Base-by-base conservation (phyloP, 2,113 vertebrate genomes). In the Cathartes aura region DNA sequence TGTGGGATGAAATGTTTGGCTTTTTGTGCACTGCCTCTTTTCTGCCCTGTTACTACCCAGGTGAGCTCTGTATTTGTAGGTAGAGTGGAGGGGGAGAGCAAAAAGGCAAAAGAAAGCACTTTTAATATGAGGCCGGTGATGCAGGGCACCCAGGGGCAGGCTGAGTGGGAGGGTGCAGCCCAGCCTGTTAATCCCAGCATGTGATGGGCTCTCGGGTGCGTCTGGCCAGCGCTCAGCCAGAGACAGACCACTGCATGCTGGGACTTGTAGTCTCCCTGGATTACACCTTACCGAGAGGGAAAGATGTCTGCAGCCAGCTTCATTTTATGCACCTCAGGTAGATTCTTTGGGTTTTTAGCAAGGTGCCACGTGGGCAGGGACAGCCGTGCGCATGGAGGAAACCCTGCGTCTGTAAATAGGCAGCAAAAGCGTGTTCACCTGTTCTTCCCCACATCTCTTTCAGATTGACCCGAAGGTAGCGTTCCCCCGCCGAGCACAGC, bases 381-480 rank as follows among this genome's bases (percentile, higher is more conserved):
- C 50, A 63, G 67, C 22, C 0, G 0, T 12, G 40, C 0, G 1
- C 26, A 3, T 38, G 60, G 79, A 85, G 55, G 30, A 64, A 75
- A 32, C n/a, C 26, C 40, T 47, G 20, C 0, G 0, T 47, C 55
- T 55, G 60, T 82, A 60, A 91, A 82, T 18, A 79, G 79, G 47
- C 30, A 82, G 78, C 47, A 66, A 62, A 95, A 91, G 23, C 4
- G 0, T 81, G 47, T 70, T 96, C 80, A 94, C 47, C 34, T 64
- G 15, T 75, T 80, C 50, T 82, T 92, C n/a, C 50, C 22, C 26
- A 17, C 70, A 17, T 98, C 72, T 98, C 95, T 98, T 98, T 80
- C 98, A 99, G 99, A 99, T 99, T 82, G 99, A 99, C 86, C 99
- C 99, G 32, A 99, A 99, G 98, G 99, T 99, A 91, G 99, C 99